Evolutionary conservation across 2,888 invertebrate genomes (phyloP), one percentile per base, ranked within the genome.

Genomic region (Marasmarcha lunaedactyla): DNA sequence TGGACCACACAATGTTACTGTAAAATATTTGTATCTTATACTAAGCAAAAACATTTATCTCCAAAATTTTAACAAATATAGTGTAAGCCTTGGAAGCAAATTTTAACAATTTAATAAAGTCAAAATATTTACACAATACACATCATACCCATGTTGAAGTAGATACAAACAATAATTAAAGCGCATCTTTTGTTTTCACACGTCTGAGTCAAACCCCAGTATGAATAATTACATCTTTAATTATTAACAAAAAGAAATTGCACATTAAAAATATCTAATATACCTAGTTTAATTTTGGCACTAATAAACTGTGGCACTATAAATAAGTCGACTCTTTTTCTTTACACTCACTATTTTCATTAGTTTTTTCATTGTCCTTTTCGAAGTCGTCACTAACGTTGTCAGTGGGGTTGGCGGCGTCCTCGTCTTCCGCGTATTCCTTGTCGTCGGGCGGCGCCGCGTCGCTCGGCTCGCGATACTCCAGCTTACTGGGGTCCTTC

Each of bases 401-500:
- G 42, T 74, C 74, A 42, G 58, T 55, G 43, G 50, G 44, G 43
- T 60, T 47, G 37, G 57, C 47, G 14, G 54, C 54, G 42, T 83
- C 87, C 52, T 87, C 87, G 33, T 87, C 87, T 33, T 86, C 87
- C 1, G 86, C 86, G 15, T 78, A 84, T 40, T 86, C 86, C 45
- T 81, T 78, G 38, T 79, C 73, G 7, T 66, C 55, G 37, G 71
- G 60, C 54, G 59, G 64, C 45, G 50, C 66, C 11, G 71, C 42
- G 45, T 68, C 63, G 40, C 71, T 78, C 1, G 85, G 71, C 48
- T 87, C 87, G 64, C 88, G 84, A 44, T 87, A 87, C 45, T 89
- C 90, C 59, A 93, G 71, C 71, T 92, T 92, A 14, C 86, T 88
- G 4, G 93, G 92, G 71, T 93, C 92, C 59, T 92, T 92, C 54